Evolutionary conservation across 2,888 invertebrate species (phyloP).

Genomic region (Drosophila macrospina): DNA sequence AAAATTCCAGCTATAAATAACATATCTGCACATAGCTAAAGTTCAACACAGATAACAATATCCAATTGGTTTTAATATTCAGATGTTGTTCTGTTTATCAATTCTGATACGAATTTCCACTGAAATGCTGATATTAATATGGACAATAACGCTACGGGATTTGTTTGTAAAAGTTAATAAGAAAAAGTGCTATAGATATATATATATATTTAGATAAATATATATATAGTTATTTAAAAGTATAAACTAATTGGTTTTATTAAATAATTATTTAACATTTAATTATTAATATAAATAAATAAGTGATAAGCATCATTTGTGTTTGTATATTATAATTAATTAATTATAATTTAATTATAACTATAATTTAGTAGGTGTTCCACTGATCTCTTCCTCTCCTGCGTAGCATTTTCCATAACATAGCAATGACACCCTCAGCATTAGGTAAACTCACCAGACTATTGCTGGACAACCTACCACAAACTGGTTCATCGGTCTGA

Average conservation of each 20-base stretch:
- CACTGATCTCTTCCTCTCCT: no score
- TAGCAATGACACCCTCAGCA: not conserved
- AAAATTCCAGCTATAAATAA: constrained; percentile 22
- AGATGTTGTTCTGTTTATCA: constrained; percentile 17
- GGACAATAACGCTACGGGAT: not conserved
- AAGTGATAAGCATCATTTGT: no score
- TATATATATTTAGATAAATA: no score
- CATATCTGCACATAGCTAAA: constrained; percentile 24
- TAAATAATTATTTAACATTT: not conserved
- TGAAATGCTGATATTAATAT: constrained; percentile 2
- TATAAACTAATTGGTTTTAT: not conserved
- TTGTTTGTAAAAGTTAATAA: not conserved
- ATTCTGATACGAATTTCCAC: not conserved
- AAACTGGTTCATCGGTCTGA: not conserved
- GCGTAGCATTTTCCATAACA: not conserved
- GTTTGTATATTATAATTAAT: no score
- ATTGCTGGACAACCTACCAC: not conserved
- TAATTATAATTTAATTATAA: no score
- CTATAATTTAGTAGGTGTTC: no score
- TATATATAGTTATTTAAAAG: no score
- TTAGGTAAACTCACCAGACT: not conserved
- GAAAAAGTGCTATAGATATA: no score
- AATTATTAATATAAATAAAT: not conserved
- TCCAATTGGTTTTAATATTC: constrained; percentile 8
- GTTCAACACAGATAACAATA: constrained; percentile 29